Conservation (phyloP, 2,888 invertebrate genomes). For the Agapostemon virescens region DNA sequence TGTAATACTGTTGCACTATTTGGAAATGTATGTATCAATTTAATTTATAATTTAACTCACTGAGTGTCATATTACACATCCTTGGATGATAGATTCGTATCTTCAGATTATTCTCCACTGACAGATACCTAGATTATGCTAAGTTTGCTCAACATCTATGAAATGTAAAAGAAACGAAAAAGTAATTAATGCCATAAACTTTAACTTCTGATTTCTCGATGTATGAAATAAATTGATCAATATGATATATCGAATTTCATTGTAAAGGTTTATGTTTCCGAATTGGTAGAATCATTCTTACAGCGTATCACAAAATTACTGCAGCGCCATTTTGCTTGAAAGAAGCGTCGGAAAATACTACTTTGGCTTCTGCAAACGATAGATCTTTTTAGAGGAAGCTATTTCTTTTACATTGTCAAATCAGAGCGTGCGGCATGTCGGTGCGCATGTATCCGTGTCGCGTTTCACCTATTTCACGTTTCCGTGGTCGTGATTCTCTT, state of each 20-base stretch:
- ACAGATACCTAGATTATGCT: neutral
- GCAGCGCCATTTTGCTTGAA: neutral
- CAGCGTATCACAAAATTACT: neutral
- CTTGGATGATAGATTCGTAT: neutral
- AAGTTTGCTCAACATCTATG: neutral
- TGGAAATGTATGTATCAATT: neutral
- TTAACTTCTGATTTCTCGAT: neutral
- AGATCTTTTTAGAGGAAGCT: neutral
- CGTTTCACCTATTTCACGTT: conserved; percentile 47
- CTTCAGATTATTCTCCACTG: neutral
- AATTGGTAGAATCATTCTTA: neutral
- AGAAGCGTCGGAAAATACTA: neutral
- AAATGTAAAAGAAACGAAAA: too few species aligned
- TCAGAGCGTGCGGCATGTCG: neutral
- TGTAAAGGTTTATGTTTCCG: too few species aligned
- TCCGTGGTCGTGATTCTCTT: conserved; percentile 47
- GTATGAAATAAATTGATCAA: neutral
- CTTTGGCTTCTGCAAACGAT: conserved; percentile 41
- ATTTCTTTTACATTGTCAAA: neutral
- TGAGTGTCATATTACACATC: neutral
- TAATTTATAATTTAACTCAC: neutral
- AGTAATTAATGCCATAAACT: neutral
- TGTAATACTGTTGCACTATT: neutral
- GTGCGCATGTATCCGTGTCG: conserved; percentile 42
- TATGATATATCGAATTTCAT: too few species aligned